phyloP scores from a whole-genome alignment of 2,888 invertebrate genomes.

The Tiphia femorata region DNA sequence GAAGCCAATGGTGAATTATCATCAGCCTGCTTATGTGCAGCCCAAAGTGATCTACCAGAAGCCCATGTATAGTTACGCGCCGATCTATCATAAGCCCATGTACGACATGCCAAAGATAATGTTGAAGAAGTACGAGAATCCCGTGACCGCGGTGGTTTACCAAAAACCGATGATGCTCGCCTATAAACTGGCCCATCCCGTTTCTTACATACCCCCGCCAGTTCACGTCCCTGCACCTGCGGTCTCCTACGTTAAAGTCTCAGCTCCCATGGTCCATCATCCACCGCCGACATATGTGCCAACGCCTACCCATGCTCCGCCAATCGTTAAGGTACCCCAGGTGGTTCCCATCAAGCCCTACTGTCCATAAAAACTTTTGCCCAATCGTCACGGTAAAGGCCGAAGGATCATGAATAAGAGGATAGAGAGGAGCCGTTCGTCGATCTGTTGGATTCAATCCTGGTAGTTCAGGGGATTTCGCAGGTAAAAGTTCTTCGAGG shows the following conservation, averaged over 20 bases:
- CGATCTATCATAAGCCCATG: slow-evolving; percentile 51
- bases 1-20: slow-evolving; percentile 7
- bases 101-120: slow-evolving; percentile 48
- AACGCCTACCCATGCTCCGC: slow-evolving; percentile 8
- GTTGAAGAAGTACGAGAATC: slow-evolving; percentile 38
- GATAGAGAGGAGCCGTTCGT: no score
- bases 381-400: neutral
- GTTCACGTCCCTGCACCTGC: slow-evolving; percentile 35
- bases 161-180: slow-evolving; percentile 45
- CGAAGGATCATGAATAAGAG: no score
- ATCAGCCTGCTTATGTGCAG: slow-evolving; percentile 11
- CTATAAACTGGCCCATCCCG: slow-evolving; percentile 24
- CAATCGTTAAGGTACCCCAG: neutral
- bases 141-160: slow-evolving; percentile 38
- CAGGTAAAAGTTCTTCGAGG: no score
- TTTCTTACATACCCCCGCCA: slow-evolving; percentile 36
- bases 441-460: no score
- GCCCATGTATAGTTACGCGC: slow-evolving; percentile 32
- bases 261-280: slow-evolving; percentile 36
- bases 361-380: no score
- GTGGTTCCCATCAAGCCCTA: no score
- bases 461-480: no score
- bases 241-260: slow-evolving; percentile 39
- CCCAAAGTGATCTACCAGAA: slow-evolving; percentile 42
- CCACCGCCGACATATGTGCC: slow-evolving; percentile 36